Evolutionary conservation across 2,888 invertebrate genomes (phyloP).

Genomic region (Ctenicera cuprea): DNA sequence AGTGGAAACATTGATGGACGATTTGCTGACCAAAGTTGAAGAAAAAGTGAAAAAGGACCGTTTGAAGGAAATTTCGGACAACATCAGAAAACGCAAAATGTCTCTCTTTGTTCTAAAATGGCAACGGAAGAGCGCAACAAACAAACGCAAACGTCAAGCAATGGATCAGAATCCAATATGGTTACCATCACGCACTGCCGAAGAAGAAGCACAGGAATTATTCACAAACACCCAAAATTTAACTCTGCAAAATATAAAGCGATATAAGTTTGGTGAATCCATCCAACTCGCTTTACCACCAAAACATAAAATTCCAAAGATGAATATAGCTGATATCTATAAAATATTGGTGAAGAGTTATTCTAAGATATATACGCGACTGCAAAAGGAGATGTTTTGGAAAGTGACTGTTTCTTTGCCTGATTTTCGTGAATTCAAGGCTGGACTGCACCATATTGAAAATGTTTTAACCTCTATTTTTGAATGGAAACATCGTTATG

Average conservation of each 20-base stretch:
- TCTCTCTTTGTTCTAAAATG: conserved; percentile 72
- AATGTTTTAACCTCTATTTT: conserved; percentile 60
- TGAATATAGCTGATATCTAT: conserved; percentile 63
- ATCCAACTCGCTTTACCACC: conserved; percentile 58
- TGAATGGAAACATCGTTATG: conserved; percentile 65
- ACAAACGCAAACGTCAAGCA: conserved; percentile 73
- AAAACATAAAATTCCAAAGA: conserved; percentile 56
- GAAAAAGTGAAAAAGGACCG: conserved; percentile 66
- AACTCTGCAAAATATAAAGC: conserved; percentile 72
- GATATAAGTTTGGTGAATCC: conserved; percentile 72
- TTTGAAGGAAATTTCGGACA: conserved; percentile 69
- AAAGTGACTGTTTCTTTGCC: conserved; percentile 79
- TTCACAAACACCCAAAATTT: conserved; percentile 71
- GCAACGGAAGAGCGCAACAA: conserved; percentile 69
- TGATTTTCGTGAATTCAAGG: conserved; percentile 71
- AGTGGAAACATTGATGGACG: conserved; percentile 65
- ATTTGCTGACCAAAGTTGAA: conserved; percentile 68
- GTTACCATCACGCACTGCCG: conserved; percentile 71
- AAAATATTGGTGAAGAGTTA: conserved; percentile 61
- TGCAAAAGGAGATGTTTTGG: conserved; percentile 74
- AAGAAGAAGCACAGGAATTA: conserved; percentile 71
- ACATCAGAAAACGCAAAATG: conserved; percentile 67
- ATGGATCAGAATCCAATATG: conserved; percentile 76
- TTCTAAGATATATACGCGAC: conserved; percentile 57
- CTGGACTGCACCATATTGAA: conserved; percentile 58